A percentile compares a stretch with the other conserved stretches of the same genome.
These are phyloP conservation scores for Paragorgia papillata DNA, from an alignment of 92 coral and sea anemone genomes.

Conservation along the genomic window DNA sequence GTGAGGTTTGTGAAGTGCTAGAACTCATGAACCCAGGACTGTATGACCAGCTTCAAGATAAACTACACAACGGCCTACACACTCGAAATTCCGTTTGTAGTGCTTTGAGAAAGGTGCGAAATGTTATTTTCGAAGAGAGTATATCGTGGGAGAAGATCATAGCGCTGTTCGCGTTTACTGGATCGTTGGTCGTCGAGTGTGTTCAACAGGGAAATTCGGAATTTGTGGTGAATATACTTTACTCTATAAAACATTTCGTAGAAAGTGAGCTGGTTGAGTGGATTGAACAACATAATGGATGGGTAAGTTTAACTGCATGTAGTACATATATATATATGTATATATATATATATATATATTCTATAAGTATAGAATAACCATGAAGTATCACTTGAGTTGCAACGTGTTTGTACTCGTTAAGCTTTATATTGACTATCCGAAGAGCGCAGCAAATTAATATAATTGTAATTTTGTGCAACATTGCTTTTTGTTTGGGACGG, in stretches of 20 bases:
- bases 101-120: slow-evolving; percentile 75
- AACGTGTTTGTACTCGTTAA: too few relatives aligned
- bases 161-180: slow-evolving; percentile 89
- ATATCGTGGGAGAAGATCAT: slow-evolving; percentile 88
- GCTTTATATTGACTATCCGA: too few relatives aligned
- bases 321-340: background rate
- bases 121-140: slow-evolving; percentile 80
- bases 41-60: slow-evolving; percentile 17
- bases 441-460: too few relatives aligned
- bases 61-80: slow-evolving; percentile 1
- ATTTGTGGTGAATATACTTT: slow-evolving; percentile 73
- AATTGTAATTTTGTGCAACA: too few relatives aligned
- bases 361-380: too few relatives aligned
- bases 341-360: too few relatives aligned
- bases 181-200: slow-evolving; percentile 84
- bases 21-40: slow-evolving; percentile 22
- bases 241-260: slow-evolving; percentile 73
- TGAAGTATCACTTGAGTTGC: too few relatives aligned
- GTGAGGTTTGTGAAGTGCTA: slow-evolving; percentile 23
- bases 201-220: slow-evolving; percentile 79
- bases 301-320: slow-evolving; percentile 64
- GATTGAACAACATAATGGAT: slow-evolving; percentile 89
- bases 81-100: slow-evolving; percentile 53
- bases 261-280: slow-evolving; percentile 86
- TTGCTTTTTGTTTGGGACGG: too few relatives aligned